A percentile compares a stretch with the other conserved stretches of the same genome.
Conservation (phyloP, 2,113 vertebrate species). For the Morone saxatilis region DNA sequence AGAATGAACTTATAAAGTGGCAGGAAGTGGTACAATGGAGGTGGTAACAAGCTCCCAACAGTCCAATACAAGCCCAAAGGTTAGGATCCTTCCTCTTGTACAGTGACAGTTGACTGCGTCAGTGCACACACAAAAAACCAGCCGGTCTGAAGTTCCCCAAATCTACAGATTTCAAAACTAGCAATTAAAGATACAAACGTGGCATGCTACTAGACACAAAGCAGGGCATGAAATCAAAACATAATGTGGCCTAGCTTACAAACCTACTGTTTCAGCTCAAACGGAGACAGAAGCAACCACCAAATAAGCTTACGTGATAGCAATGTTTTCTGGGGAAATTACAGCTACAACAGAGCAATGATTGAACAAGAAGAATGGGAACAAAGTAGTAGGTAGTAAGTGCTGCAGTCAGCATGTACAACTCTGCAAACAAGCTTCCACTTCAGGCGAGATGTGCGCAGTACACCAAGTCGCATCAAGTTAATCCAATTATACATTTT, state of each 20-base stretch:
- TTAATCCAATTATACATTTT: constrained; percentile 49
- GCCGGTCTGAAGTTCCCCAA: background rate
- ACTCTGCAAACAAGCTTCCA: constrained; percentile 12
- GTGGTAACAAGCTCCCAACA: constrained; percentile 23
- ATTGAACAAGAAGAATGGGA: constrained; percentile 20
- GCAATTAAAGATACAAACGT: constrained; percentile 17
- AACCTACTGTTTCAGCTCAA: constrained; percentile 34
- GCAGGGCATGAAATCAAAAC: constrained; percentile 31
- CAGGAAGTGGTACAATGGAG: constrained; percentile 37
- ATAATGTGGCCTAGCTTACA: constrained; percentile 30
- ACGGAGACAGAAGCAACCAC: constrained; percentile 43
- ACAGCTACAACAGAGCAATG: constrained; percentile 60
- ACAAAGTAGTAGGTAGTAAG: constrained; percentile 35
- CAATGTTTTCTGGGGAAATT: constrained; percentile 46
- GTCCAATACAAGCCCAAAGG: constrained; percentile 11
- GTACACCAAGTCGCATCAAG: constrained; percentile 22
- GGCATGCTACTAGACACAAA: constrained; percentile 40
- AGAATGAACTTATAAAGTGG: constrained; percentile 8
- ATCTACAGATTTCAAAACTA: background rate
- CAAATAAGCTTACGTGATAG: constrained; percentile 17
- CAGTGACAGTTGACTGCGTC: background rate
- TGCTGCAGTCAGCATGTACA: constrained; percentile 44
- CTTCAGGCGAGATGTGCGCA: constrained; percentile 33
- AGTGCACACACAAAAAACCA: background rate
- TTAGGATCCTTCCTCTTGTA: constrained; percentile 17